Base-by-base conservation (phyloP, 2,888 invertebrate species). In the Aspidiotus rigidus region DNA sequence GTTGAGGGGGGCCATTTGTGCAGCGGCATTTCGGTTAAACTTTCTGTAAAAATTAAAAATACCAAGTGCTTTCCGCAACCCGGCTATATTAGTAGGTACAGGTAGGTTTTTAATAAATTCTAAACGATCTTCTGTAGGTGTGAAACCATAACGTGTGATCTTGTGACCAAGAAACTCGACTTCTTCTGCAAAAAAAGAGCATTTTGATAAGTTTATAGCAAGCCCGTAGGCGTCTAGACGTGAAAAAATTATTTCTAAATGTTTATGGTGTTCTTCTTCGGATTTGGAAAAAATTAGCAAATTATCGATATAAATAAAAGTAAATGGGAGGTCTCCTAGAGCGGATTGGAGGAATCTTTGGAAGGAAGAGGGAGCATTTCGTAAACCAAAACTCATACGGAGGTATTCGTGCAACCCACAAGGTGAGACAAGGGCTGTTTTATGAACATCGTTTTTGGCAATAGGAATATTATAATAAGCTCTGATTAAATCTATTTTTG, bases 271-370 rank as follows among this genome's bases (percentile, higher is more conserved):
- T 8, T 61, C 28, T 17, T 17, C 9, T 40, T 61, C 10, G 39
- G 11, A 10, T 9, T 61, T 10, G 9, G 61, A 61, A 39, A 61
- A 17, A 9, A 61, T 15, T 40, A 61, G 15, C 9, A 61, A 10
- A 40, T 61, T 40, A 15, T 61, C 61, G 15, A 61, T 61, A 61
- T 61, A 61, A 39, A 40, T 10, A 28, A 28, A 11, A 9, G 9
- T 9, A 28, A 39, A 61, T 11, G 61, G 61, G 39, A 39, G 39
- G 7, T 17, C 9, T 7, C 28, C 10, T 28, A 39, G 61, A 7
- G 15, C 7, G 9, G 39, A 8, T 17, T 9, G 10, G 10, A 61
- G 16, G 10, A 39, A 40, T 28, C 61, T 17, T 40, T 61, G 39
- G 15, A 61, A 61, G 28, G 61, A 28, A 8, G 61, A 11, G 10